These are phyloP conservation scores for Pipistrellus kuhlii DNA, from an alignment of 2,797 vertebrate species.

Conservation along the genomic window DNA sequence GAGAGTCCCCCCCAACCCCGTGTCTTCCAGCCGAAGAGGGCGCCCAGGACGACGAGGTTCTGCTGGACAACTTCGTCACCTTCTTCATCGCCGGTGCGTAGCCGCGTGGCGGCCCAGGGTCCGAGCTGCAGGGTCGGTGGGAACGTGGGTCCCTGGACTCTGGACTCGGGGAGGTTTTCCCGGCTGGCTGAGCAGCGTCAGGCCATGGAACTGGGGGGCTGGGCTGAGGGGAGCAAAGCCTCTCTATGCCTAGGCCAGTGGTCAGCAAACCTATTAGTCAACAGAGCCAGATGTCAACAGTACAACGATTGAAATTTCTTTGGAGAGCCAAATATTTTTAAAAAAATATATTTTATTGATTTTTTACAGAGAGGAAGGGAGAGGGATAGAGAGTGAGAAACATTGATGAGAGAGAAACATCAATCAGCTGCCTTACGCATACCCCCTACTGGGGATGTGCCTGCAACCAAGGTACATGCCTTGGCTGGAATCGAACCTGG, in stretches of 20 bases:
- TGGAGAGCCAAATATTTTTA: too few relatives aligned
- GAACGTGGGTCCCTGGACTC: fast-evolving
- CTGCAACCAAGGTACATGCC: too few relatives aligned
- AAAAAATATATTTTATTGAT: too few relatives aligned
- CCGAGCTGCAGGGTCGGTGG: not conserved
- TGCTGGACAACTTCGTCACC: slow-evolving; percentile 95
- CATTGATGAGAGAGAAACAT: too few relatives aligned
- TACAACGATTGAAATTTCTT: too few relatives aligned
- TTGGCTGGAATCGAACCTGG: too few relatives aligned
- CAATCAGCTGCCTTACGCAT: too few relatives aligned
- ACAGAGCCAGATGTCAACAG: too few relatives aligned
- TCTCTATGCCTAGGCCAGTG: not conserved
- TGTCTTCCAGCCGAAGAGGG: slow-evolving; percentile 88
- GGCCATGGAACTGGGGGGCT: fast-evolving
- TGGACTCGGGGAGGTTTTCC: fast-evolving
- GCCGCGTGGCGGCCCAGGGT: not conserved
- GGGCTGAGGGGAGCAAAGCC: not conserved
- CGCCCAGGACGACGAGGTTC: slow-evolving; percentile 90
- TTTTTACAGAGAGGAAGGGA: too few relatives aligned
- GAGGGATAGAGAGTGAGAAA: too few relatives aligned
- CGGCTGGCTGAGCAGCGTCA: not conserved
- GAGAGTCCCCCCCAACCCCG: slow-evolving; percentile 14
- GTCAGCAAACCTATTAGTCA: too few relatives aligned
- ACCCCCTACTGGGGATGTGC: too few relatives aligned
- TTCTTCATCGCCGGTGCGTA: slow-evolving; percentile 95